Evolutionary conservation across 1,140 invertebrate genomes (phyloP).

Genomic region (Dendroctonus valens): DNA sequence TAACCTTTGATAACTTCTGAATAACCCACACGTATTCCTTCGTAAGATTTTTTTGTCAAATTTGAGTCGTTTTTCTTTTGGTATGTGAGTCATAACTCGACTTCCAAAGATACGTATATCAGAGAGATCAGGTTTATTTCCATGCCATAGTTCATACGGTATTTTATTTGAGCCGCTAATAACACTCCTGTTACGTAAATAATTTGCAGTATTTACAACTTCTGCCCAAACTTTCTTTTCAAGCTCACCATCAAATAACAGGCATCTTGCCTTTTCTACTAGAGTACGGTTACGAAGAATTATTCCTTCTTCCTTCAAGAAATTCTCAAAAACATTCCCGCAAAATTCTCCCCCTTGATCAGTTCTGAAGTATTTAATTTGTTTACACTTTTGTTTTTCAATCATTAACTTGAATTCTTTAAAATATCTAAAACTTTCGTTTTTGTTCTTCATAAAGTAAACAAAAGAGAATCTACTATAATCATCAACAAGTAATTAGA

Average conservation of each 20-base stretch:
- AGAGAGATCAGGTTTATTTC: conserved; percentile 34
- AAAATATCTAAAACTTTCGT: conserved; percentile 16
- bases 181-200: not conserved
- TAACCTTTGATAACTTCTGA: conserved; percentile 40
- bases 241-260: conserved; percentile 45
- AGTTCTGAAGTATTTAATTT: conserved; percentile 21
- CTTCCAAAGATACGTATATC: conserved; percentile 43
- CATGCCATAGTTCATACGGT: conserved; percentile 19
- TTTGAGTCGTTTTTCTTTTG: conserved; percentile 40
- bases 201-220: conserved; percentile 45
- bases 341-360: conserved; percentile 25
- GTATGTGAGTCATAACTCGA: conserved; percentile 33
- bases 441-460: conserved; percentile 27
- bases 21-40: conserved; percentile 43
- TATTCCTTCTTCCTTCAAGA: conserved; percentile 25
- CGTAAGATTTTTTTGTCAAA: conserved; percentile 42
- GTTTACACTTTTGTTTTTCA: conserved; percentile 16
- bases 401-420: conserved; percentile 27
- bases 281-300: conserved; percentile 32
- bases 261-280: conserved; percentile 43
- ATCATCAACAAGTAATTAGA: conserved; percentile 31
- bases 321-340: conserved; percentile 10
- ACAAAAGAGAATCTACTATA: conserved; percentile 23
- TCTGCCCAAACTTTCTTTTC: conserved; percentile 49
- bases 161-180: conserved; percentile 2